phyloP scores from a whole-genome alignment of 2,797 vertebrate species.

The Enteromius paludinosus region DNA sequence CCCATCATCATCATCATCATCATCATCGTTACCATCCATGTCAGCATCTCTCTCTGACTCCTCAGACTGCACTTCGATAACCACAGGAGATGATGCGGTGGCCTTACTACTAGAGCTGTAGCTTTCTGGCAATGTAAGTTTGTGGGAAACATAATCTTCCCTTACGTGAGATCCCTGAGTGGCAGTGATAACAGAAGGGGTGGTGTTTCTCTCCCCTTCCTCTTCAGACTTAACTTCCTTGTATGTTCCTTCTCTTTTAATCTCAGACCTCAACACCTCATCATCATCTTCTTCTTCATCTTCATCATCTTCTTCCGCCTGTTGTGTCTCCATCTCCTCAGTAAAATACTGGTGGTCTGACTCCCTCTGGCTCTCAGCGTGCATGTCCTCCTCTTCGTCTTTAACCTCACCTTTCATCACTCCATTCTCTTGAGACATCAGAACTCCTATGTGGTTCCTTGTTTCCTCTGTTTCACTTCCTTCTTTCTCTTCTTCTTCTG shows the following conservation, averaged over 20 bases:
- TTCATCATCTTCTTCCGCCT: conserved; percentile 15
- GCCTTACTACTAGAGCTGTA: conserved; percentile 74
- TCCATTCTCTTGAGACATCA: conserved; percentile 66
- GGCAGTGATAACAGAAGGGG: conserved; percentile 73
- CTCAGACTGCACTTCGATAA: conserved; percentile 88
- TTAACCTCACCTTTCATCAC: conserved; percentile 69
- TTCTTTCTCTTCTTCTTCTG: conserved; percentile 73
- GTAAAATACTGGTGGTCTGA: conserved; percentile 65
- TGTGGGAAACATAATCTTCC: conserved; percentile 62
- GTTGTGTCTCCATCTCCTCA: conserved; percentile 63
- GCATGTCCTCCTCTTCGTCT: conserved; percentile 70
- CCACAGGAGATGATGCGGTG: conserved; percentile 78
- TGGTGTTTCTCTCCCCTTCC: conserved; percentile 64
- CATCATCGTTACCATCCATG: conserved; percentile 73
- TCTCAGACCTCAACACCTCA: conserved; percentile 26
- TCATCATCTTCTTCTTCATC: conserved; percentile 22
- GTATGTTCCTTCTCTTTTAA: conserved; percentile 53
- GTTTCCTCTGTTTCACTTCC: conserved; percentile 65
- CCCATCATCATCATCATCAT: conserved; percentile 69
- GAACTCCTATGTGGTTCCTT: conserved; percentile 61
- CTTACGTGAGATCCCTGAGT: conserved; percentile 75
- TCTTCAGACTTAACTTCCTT: conserved; percentile 51
- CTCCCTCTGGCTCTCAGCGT: conserved; percentile 59
- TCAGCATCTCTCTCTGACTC: conserved; percentile 82
- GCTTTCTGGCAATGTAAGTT: conserved; percentile 58